A percentile compares a stretch with the other conserved stretches of the same genome.
Evolutionary conservation across 2,113 vertebrate genomes (phyloP).

Genomic region (Caranx melampygus): DNA sequence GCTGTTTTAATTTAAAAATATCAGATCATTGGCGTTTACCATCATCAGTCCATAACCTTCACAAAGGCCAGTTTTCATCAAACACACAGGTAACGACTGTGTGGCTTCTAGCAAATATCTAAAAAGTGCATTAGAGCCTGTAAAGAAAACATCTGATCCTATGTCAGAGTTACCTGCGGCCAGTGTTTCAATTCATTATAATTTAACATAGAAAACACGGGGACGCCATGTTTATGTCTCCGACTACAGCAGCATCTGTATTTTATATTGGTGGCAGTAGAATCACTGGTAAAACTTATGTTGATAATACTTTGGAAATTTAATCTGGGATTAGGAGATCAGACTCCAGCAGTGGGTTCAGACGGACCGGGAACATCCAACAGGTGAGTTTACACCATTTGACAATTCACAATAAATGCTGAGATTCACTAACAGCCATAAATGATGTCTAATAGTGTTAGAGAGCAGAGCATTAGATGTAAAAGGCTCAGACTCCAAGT

Average conservation of each 20-base stretch:
- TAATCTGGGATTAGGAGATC: neutral
- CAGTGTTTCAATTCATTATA: too few relatives aligned
- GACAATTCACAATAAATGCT: neutral
- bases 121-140: constrained; percentile 36
- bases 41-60: neutral
- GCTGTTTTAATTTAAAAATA: constrained; percentile 5
- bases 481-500: constrained; percentile 4
- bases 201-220: neutral
- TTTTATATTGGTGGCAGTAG: neutral
- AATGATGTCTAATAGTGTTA: neutral
- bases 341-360: neutral
- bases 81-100: neutral
- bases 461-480: constrained; percentile 1
- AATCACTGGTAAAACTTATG: neutral
- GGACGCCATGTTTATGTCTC: neutral
- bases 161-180: neutral
- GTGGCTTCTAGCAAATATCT: neutral
- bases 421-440: neutral
- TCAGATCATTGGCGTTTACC: neutral
- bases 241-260: neutral
- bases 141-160: constrained; percentile 7
- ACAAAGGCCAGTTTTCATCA: neutral
- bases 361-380: neutral
- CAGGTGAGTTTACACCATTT: constrained; percentile 15
- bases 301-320: neutral